These are phyloP conservation scores for Cheilosia impressa DNA, from an alignment of 2,888 invertebrate genomes.

Conservation along the genomic window DNA sequence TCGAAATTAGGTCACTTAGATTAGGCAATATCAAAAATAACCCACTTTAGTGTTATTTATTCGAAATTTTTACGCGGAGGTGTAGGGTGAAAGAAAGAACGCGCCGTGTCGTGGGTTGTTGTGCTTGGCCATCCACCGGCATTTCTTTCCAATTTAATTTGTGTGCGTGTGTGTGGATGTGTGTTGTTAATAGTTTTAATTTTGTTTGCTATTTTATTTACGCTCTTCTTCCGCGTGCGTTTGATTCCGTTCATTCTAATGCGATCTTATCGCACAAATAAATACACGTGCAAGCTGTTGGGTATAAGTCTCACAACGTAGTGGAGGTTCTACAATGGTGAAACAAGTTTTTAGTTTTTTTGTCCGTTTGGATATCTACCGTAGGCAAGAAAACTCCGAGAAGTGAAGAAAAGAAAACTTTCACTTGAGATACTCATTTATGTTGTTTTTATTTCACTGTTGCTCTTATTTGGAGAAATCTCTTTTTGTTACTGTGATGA, in stretches of 20 bases:
- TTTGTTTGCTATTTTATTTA: not conserved
- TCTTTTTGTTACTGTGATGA: slow-evolving; percentile 10
- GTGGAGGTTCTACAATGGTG: not conserved
- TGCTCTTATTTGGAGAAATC: slow-evolving; percentile 55
- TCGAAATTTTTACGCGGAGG: slow-evolving; percentile 9
- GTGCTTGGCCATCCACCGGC: not conserved
- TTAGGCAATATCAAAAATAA: slow-evolving; percentile 65
- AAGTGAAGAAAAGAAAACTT: slow-evolving; percentile 35
- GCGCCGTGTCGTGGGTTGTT: not conserved
- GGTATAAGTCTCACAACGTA: slow-evolving; percentile 1
- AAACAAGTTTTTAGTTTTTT: no score
- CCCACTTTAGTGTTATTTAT: slow-evolving; percentile 39
- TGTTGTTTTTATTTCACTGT: not conserved
- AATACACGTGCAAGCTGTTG: slow-evolving; percentile 5
- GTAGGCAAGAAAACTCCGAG: not conserved
- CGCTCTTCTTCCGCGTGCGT: not conserved
- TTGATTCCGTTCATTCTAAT: not conserved
- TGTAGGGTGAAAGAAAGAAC: not conserved
- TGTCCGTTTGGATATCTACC: not conserved
- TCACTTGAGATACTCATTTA: slow-evolving; percentile 38
- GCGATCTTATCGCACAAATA: slow-evolving; percentile 14
- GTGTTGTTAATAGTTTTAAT: not conserved
- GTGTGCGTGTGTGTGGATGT: no score
- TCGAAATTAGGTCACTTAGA: slow-evolving; percentile 61
- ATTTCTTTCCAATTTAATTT: not conserved